Base-by-base conservation (phyloP, 1,140 invertebrate species). In the Zaprionus africanus region DNA sequence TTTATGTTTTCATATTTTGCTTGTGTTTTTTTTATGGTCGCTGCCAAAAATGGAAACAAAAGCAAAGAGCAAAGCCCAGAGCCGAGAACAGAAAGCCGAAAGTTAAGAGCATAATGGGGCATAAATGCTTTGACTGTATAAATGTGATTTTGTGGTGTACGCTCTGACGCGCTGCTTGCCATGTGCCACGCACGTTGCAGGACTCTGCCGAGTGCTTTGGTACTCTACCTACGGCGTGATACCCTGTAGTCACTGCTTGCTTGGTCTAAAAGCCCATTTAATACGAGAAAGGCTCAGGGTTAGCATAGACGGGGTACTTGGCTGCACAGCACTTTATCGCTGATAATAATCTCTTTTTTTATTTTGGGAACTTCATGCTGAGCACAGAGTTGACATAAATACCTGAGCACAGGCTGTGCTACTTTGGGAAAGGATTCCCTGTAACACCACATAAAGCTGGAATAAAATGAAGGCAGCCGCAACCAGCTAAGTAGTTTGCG, bases 41-140 rank as follows among this genome's bases (percentile, higher is more conserved):
- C 54, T 54, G 38, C 43, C 68, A 41, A 71, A 71, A 66, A 46
- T 57, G 65, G 71, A 78, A 75, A 79, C 64, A 76, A 82, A 86
- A 72, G 67, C 49, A 72, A 60, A 62, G 51, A 77, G 68, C 58
- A 62, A 58, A 77, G 68, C 58, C 76, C 28, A 77, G 68, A 70
- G 79, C 43, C 4, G 43, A 82, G 78, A 66, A 63, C 49, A 71
- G 63, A 63, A 46, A 78, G 72, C 58, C 72, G 36, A 77, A 71
- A 70, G 84, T 80, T 80, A 80, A 87, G 73, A 78, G 83, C 83
- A 86, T 86, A 83, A 87, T 86, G 83, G 80, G 83, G 75, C 80
- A 87, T 87, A 86, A 86, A 87, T 82, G 83, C 80, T 83, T 69
- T 75, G 72, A 65, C 68, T 79, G 62, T 66, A 62, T 88, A 87